Evolutionary conservation across 2,888 invertebrate genomes (phyloP).

Genomic region (Panopea generosa): DNA sequence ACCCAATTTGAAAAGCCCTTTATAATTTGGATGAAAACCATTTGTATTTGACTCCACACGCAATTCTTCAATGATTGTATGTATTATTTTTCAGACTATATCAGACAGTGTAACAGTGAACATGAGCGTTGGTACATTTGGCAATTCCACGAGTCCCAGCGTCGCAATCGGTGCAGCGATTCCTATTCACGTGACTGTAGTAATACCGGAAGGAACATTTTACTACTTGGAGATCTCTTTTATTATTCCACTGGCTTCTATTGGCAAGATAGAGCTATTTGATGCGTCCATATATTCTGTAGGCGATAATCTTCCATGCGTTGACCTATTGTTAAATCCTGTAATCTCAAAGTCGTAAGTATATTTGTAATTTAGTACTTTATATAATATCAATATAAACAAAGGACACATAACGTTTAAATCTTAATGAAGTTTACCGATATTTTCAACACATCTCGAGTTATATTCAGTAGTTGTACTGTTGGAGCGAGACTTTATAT

Average conservation of each 20-base stretch:
- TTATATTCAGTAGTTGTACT: no score
- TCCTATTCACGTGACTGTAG: slow-evolving; percentile 56
- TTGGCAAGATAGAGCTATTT: slow-evolving; percentile 70
- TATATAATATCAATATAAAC: no score
- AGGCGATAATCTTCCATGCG: slow-evolving; percentile 78
- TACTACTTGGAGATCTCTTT: slow-evolving; percentile 63
- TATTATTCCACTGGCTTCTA: slow-evolving; percentile 54
- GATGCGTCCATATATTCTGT: slow-evolving; percentile 68
- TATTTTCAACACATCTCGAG: no score
- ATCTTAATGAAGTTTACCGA: no score
- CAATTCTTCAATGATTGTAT: no score
- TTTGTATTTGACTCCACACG: no score
- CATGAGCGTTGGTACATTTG: slow-evolving; percentile 60
- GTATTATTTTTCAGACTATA: slow-evolving; percentile 47
- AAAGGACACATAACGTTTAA: no score
- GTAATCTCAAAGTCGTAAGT: no score
- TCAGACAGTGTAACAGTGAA: slow-evolving; percentile 37
- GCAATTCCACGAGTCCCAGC: slow-evolving; percentile 37
- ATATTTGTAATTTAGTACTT: no score
- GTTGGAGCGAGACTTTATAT: no score
- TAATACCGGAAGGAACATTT: slow-evolving; percentile 50
- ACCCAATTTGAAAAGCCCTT: no score
- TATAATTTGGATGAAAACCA: no score
- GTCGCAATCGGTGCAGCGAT: slow-evolving; percentile 66
- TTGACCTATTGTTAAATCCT: slow-evolving; percentile 26